Percentiles rank a stretch among this genome's conserved stretches.
Conservation (phyloP, 2,113 vertebrate species). For the Coryphaenoides rupestris region DNA sequence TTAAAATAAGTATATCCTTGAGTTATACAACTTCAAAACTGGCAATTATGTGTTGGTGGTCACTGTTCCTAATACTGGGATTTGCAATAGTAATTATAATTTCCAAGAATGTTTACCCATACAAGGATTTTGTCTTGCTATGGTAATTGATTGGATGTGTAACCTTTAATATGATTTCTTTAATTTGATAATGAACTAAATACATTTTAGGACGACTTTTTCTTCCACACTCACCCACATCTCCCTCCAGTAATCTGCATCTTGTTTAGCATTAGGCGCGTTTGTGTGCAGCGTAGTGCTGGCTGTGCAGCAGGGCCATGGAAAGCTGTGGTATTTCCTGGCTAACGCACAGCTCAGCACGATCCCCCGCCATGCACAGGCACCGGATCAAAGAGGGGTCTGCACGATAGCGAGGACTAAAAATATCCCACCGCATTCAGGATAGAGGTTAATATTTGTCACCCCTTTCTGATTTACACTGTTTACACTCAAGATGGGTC, state of each 20-base stretch:
- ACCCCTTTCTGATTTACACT: constrained; percentile 30
- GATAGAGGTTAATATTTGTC: constrained; percentile 34
- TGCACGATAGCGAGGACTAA: constrained; percentile 21
- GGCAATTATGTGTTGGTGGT: too few species aligned
- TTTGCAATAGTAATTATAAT: too few species aligned
- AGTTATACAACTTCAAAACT: too few species aligned
- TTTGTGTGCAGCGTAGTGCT: constrained; percentile 17
- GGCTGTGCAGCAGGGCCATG: constrained; percentile 15
- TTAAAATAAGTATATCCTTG: too few species aligned
- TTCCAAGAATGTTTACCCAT: too few species aligned
- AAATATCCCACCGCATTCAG: constrained; percentile 39
- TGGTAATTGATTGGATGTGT: too few species aligned
- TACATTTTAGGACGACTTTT: not conserved
- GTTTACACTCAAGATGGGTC: constrained; percentile 28
- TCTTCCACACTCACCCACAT: not conserved
- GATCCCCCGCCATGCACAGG: constrained; percentile 4
- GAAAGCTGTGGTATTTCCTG: constrained; percentile 51
- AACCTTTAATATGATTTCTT: too few species aligned
- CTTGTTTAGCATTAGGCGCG: not conserved
- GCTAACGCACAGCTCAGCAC: constrained; percentile 50
- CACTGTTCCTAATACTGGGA: too few species aligned
- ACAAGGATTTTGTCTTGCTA: too few species aligned
- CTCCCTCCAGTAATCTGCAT: constrained; percentile 3
- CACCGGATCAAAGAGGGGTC: constrained; percentile 38
- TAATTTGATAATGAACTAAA: too few species aligned